Conservation (phyloP, 2,797 vertebrate species). For the Cyclura pinguis region DNA sequence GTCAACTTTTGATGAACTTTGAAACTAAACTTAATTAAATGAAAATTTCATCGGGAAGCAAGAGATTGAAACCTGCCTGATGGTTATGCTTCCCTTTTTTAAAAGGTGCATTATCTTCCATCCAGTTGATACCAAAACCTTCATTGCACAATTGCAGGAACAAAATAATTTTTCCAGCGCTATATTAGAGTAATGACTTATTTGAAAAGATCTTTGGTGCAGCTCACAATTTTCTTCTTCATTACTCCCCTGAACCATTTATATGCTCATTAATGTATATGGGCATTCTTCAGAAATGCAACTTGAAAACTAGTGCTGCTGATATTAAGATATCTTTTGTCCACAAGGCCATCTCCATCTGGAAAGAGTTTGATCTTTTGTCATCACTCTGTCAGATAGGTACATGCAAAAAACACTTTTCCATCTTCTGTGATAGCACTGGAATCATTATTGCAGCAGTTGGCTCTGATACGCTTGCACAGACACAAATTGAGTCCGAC, state of each 20-base stretch:
- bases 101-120: not conserved
- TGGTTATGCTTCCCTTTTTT: not conserved
- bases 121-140: not conserved
- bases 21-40: not conserved
- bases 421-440: conserved; percentile 72
- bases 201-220: conserved; percentile 7
- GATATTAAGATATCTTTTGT: conserved; percentile 30
- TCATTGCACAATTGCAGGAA: not conserved
- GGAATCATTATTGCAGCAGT: conserved; percentile 80
- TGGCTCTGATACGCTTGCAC: conserved; percentile 83
- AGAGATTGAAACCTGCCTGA: not conserved
- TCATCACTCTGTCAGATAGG: not conserved
- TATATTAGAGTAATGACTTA: not conserved
- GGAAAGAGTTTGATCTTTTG: conserved; percentile 44
- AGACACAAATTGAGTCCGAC: conserved; percentile 86
- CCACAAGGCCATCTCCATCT: conserved; percentile 26
- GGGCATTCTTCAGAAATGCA: conserved; percentile 2
- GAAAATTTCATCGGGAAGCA: not conserved
- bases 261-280: conserved; percentile 20
- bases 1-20: not conserved
- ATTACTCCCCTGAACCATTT: conserved; percentile 1
- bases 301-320: not conserved
- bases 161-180: not conserved
- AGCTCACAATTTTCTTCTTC: conserved; percentile 11
- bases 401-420: conserved; percentile 63